Base-by-base conservation (phyloP, 1,140 invertebrate genomes). In the Trypoxylus dichotomus region DNA sequence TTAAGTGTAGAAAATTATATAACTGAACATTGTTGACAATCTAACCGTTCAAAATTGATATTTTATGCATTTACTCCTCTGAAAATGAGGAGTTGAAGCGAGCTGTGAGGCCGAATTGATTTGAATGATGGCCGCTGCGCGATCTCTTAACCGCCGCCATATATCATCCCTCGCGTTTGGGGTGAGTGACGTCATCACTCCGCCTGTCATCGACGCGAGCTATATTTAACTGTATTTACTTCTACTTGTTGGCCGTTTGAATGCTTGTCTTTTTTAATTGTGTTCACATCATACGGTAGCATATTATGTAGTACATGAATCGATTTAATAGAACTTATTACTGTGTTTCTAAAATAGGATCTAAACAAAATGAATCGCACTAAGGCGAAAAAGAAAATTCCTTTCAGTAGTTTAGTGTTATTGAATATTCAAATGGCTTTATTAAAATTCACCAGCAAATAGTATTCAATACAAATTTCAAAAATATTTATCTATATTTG, bases 71-170 rank as follows among this genome's bases (percentile, higher is more conserved):
- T 75, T 54, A 15, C 41, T 25, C 42, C 15, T 73, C 73, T 73
- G 63, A 71, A 77, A 77, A 78, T 75, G 42, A 60, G 47, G 32
- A 75, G 60, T 63, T 54, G 72, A 75, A 78, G 74, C 27, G 71
- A 43, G 43, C 63, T 47, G 72, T 78, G 72, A 74, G 81, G 77
- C 76, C 79, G 81, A 82, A 82, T 82, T 82, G 80, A 82, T 82
- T 82, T 82, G 81, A 82, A 79, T 81, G 81, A 82, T 82, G 81
- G 81, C 80, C 80, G 81, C 81, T 80, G 80, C 79, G 80, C 81
- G 80, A 82, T 81, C 80, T 81, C 74, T 80, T 80, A 82, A 80
- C 80, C 81, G 80, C 78, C 79, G 79, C 80, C 81, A 82, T 82
- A 81, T 80, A 82, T 82, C 81, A 78, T 78, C 77, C 77, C 77